Percentiles rank a stretch among this genome's conserved stretches.
Evolutionary conservation across 2,113 vertebrate species (phyloP).

Genomic region (Ctenomys sociabilis): DNA sequence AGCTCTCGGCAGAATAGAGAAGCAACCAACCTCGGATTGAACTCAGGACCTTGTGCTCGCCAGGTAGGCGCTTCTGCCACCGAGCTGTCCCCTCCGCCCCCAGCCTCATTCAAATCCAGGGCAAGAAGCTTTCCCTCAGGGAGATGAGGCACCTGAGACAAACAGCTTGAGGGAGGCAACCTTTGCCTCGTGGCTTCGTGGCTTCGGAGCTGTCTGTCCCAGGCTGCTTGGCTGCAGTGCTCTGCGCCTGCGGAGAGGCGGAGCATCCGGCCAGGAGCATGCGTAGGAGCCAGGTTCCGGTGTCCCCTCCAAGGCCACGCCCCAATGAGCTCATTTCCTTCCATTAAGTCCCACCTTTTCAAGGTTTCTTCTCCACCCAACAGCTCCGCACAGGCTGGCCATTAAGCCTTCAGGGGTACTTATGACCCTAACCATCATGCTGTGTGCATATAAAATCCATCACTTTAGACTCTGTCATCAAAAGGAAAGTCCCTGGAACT

Average conservation of each 20-base stretch:
- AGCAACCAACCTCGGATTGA: too few relatives aligned
- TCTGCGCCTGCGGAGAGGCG: not conserved
- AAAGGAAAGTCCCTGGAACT: not conserved
- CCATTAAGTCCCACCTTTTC: not conserved
- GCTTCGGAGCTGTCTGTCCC: not conserved
- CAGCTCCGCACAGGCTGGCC: too few relatives aligned
- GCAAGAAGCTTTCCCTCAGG: not conserved
- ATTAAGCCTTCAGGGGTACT: not conserved
- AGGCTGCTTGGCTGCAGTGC: not conserved
- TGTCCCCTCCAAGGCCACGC: too few relatives aligned
- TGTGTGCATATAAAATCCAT: not conserved
- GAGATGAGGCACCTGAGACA: not conserved
- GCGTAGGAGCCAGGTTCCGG: accelerated
- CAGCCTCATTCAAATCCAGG: not conserved
- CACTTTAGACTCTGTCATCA: not conserved
- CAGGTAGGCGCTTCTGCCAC: too few relatives aligned
- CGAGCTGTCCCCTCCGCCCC: too few relatives aligned
- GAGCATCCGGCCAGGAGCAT: too few relatives aligned
- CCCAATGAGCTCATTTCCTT: not conserved
- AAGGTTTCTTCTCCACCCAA: not conserved
- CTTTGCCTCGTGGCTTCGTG: not conserved
- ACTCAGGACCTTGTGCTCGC: too few relatives aligned
- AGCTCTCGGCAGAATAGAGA: not conserved
- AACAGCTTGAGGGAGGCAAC: not conserved
- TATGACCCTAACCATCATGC: not conserved